Evolutionary conservation across 2,888 invertebrate genomes (phyloP).

Genomic region (Cryptops parisi): DNA sequence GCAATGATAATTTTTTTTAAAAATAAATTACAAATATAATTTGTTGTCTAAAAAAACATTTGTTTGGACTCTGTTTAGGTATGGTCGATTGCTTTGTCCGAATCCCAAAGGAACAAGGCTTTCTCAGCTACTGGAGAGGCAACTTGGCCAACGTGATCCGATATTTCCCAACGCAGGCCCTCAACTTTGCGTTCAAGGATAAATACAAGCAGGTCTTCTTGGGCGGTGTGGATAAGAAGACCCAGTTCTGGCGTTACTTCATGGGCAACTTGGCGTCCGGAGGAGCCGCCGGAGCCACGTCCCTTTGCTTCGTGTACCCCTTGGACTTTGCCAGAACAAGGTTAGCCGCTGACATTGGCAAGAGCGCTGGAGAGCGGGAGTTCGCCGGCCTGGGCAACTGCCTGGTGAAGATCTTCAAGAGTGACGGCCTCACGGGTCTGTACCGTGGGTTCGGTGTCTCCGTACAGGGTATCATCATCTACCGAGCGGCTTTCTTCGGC

Average conservation of each 20-base stretch:
- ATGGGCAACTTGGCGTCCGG: slow-evolving; percentile 33
- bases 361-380: slow-evolving; percentile 31
- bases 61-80: slow-evolving; percentile 16
- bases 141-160: slow-evolving; percentile 38
- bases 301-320: slow-evolving; percentile 35
- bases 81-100: slow-evolving; percentile 22
- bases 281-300: slow-evolving; percentile 35
- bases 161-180: slow-evolving; percentile 37
- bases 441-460: slow-evolving; percentile 39
- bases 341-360: slow-evolving; percentile 29
- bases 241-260: slow-evolving; percentile 32
- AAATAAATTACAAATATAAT: too few relatives aligned
- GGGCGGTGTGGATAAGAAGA: slow-evolving; percentile 34
- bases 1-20: too few relatives aligned
- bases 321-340: slow-evolving; percentile 34
- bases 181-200: slow-evolving; percentile 39
- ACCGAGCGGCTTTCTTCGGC: slow-evolving; percentile 38
- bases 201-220: slow-evolving; percentile 34
- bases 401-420: slow-evolving; percentile 34
- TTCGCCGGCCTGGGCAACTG: slow-evolving; percentile 39
- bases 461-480: slow-evolving; percentile 38
- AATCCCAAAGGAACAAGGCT: slow-evolving; percentile 25
- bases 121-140: slow-evolving; percentile 36
- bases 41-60: too few relatives aligned
- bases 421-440: slow-evolving; percentile 36